Evolutionary conservation across 2,113 vertebrate genomes (phyloP).

Genomic region (Nicator chloris): DNA sequence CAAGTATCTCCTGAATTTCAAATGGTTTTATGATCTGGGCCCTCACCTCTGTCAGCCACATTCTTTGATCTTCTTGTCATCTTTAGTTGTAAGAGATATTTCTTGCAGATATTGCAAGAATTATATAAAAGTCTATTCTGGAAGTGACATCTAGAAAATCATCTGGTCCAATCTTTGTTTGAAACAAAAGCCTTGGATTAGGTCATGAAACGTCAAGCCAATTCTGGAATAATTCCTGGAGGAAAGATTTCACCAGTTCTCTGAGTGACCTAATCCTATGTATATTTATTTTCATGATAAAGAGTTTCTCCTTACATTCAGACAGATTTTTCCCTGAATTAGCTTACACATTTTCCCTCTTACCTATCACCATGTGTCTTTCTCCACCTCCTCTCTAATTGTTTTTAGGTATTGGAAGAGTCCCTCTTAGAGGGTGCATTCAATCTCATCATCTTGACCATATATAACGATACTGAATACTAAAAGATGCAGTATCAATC

Average conservation of each 20-base stretch:
- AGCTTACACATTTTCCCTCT: neutral
- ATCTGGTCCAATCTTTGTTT: neutral
- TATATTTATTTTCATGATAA: neutral
- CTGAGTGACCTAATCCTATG: neutral
- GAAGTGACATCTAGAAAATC: neutral
- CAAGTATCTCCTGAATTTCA: neutral
- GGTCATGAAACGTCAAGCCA: neutral
- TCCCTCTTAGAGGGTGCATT: neutral
- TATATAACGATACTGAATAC: neutral
- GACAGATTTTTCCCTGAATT: neutral
- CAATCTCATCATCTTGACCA: accelerated
- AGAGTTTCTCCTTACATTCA: neutral
- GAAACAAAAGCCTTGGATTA: neutral
- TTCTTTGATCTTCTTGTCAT: neutral
- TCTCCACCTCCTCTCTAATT: neutral
- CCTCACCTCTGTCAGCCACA: neutral
- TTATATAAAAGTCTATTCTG: neutral
- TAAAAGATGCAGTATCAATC: neutral
- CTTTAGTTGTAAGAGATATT: neutral
- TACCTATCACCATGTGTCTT: neutral
- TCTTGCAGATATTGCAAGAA: neutral
- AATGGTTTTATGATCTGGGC: neutral
- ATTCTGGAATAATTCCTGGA: neutral
- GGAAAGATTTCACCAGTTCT: neutral
- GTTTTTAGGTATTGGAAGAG: neutral